Conservation (phyloP, 2,113 vertebrate species). For the Hippocampus barbouri region DNA sequence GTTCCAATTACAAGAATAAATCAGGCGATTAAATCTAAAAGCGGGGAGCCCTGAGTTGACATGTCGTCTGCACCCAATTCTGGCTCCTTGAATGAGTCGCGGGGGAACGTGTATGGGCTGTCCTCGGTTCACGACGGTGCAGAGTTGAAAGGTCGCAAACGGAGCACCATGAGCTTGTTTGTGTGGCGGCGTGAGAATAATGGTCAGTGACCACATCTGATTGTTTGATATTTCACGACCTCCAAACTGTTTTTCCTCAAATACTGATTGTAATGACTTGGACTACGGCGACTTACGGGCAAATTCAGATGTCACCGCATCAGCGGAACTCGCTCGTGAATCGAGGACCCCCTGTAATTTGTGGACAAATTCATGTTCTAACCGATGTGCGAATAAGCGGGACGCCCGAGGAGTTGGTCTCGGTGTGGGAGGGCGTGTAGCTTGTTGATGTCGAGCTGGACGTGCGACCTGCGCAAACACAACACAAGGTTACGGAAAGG, state of each 20-base stretch:
- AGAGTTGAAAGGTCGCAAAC: too few relatives aligned
- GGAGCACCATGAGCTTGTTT: too few relatives aligned
- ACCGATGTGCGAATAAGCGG: conserved; percentile 33
- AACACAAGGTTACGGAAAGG: neutral
- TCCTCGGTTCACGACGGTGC: neutral
- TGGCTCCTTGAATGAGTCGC: neutral
- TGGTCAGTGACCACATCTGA: too few relatives aligned
- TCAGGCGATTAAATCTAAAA: conserved; percentile 42
- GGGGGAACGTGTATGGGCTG: neutral
- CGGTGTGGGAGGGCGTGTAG: conserved; percentile 66
- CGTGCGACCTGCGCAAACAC: conserved; percentile 36
- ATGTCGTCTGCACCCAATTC: conserved; percentile 43
- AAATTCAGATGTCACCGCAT: neutral
- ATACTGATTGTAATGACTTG: neutral
- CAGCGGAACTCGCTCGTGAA: neutral
- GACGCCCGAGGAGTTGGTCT: conserved; percentile 43
- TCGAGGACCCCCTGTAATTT: neutral
- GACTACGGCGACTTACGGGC: neutral
- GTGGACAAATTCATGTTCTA: conserved; percentile 47
- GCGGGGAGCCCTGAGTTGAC: conserved; percentile 49
- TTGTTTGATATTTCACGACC: too few relatives aligned
- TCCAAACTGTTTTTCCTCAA: neutral
- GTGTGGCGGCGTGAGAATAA: too few relatives aligned
- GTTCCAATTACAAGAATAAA: conserved; percentile 19
- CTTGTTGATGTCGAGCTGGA: conserved; percentile 70